These are phyloP conservation scores for Osedax fenrisi DNA, from an alignment of 2,888 invertebrate species.

Conservation along the genomic window DNA sequence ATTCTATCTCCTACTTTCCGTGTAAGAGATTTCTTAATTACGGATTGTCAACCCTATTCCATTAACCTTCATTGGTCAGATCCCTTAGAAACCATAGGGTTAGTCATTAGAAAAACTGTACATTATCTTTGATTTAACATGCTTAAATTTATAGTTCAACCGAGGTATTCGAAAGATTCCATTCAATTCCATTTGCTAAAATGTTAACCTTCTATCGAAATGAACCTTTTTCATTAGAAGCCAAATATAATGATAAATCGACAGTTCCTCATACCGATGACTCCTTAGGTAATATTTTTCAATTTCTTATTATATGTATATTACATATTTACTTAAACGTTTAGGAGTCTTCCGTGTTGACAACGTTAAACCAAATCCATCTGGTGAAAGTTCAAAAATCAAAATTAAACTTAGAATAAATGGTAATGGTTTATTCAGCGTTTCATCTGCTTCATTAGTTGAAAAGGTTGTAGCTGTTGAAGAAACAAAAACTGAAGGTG, in stretches of 20 bases:
- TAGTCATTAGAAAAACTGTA: conserved; percentile 36
- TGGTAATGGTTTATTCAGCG: conserved; percentile 76
- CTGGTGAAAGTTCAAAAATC: conserved; percentile 83
- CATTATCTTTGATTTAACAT: neutral
- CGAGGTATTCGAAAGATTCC: conserved; percentile 79
- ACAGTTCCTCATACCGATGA: neutral
- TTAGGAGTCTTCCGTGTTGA: conserved; percentile 51
- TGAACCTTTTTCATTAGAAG: conserved; percentile 74
- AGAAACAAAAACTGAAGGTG: conserved; percentile 37
- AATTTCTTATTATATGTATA: too few species aligned
- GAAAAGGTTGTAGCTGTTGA: conserved; percentile 43
- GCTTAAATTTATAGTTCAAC: conserved; percentile 57
- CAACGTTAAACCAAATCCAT: conserved; percentile 65
- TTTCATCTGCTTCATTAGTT: conserved; percentile 65
- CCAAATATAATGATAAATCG: conserved; percentile 61
- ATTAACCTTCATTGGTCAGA: conserved; percentile 55
- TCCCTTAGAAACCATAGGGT: conserved; percentile 56
- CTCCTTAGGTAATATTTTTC: neutral
- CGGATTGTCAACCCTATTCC: conserved; percentile 77
- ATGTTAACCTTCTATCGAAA: conserved; percentile 81
- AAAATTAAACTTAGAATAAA: conserved; percentile 84
- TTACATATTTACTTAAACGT: too few species aligned
- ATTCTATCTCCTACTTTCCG: conserved; percentile 92
- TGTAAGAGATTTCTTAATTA: conserved; percentile 84
- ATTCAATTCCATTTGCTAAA: conserved; percentile 78